Conservation (phyloP, 2,797 vertebrate species). For the Clarias platycephalus region DNA sequence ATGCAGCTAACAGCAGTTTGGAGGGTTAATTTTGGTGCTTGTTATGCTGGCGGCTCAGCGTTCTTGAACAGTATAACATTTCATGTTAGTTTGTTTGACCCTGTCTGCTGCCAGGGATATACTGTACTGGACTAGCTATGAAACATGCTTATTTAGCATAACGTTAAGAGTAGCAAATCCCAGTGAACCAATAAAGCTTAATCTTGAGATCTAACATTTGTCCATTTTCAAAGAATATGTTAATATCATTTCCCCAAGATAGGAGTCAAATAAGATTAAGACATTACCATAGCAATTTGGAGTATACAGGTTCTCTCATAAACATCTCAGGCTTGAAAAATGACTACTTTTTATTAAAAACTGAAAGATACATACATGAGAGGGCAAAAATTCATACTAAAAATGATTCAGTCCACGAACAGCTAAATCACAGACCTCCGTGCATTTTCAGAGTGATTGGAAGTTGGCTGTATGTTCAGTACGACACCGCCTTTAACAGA, state of each 20-base stretch:
- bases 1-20: neutral
- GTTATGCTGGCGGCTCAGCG: neutral
- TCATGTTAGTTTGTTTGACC: neutral
- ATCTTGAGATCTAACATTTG: neutral
- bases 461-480: conserved; percentile 17
- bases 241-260: neutral
- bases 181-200: neutral
- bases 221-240: neutral
- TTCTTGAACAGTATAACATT: neutral
- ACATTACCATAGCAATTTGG: neutral
- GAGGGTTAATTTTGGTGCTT: neutral
- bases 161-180: neutral
- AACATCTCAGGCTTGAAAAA: neutral
- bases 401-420: neutral
- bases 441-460: neutral
- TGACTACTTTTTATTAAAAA: neutral
- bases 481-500: conserved; percentile 25
- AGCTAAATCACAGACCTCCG: neutral
- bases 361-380: neutral
- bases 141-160: neutral
- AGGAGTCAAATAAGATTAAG: neutral
- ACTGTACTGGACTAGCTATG: neutral
- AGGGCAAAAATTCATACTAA: neutral
- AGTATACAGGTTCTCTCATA: neutral
- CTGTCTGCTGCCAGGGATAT: neutral